Conservation (phyloP, 2,113 vertebrate genomes). For the Periophthalmodon schlosseri region DNA sequence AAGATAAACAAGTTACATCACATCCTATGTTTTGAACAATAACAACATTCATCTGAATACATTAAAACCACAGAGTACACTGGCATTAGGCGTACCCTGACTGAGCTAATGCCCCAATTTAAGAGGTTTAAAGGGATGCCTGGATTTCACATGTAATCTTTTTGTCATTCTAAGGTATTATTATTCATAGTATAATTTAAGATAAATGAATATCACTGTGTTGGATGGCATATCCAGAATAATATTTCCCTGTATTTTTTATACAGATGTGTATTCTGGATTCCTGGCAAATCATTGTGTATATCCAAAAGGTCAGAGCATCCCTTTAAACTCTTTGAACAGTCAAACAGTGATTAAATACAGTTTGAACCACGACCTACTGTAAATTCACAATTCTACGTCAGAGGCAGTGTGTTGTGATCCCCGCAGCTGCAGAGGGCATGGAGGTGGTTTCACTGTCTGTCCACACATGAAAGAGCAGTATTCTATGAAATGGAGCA, state of each 20-base stretch:
- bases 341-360: constrained; percentile 29
- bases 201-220: neutral
- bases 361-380: constrained; percentile 35
- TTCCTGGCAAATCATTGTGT: too few relatives aligned
- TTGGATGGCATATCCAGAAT: too few relatives aligned
- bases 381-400: constrained; percentile 55
- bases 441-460: constrained; percentile 20
- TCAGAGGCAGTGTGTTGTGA: constrained; percentile 81
- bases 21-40: constrained; percentile 62
- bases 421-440: constrained; percentile 74
- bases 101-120: constrained; percentile 22
- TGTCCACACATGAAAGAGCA: neutral
- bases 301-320: neutral
- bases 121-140: constrained; percentile 32
- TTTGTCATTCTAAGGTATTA: neutral
- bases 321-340: constrained; percentile 48
- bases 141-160: neutral
- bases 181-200: neutral
- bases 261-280: too few relatives aligned
- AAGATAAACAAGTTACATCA: constrained; percentile 55
- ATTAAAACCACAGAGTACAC: constrained; percentile 62
- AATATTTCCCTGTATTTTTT: too few relatives aligned
- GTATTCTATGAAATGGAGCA: neutral
- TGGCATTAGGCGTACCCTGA: constrained; percentile 25
- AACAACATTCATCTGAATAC: constrained; percentile 81